These are phyloP conservation scores for Notiomystis cincta DNA, from an alignment of 2,113 vertebrate species.

Conservation along the genomic window DNA sequence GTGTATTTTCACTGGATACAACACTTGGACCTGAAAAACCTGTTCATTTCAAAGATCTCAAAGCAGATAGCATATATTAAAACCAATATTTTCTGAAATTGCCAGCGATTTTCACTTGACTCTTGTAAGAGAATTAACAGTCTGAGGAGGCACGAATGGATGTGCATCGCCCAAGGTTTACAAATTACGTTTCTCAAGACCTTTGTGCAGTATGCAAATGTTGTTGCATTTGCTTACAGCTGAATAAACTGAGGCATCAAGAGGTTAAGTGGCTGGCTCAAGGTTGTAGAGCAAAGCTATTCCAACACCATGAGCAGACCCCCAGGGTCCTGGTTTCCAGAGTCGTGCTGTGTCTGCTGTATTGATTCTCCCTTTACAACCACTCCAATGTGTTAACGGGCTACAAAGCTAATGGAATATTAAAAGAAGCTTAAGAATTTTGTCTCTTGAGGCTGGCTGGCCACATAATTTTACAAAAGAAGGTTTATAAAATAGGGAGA, in stretches of 20 bases:
- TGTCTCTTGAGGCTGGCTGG: neutral
- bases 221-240: neutral
- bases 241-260: neutral
- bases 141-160: neutral
- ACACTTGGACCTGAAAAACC: neutral
- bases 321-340: neutral
- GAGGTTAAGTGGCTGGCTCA: constrained; percentile 25
- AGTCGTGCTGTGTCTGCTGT: neutral
- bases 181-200: neutral
- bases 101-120: neutral
- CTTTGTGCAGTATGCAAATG: neutral
- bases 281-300: neutral
- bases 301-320: neutral
- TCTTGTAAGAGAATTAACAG: neutral
- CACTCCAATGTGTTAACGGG: neutral
- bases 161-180: neutral
- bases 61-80: neutral
- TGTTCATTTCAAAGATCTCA: neutral
- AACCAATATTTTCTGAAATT: neutral
- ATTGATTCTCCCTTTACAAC: neutral
- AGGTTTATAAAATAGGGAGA: neutral
- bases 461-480: neutral
- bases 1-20: neutral
- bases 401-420: constrained; percentile 22
- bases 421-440: constrained; percentile 33